Evolutionary conservation across 2,888 invertebrate species (phyloP).

Genomic region (Byasa hedistus): DNA sequence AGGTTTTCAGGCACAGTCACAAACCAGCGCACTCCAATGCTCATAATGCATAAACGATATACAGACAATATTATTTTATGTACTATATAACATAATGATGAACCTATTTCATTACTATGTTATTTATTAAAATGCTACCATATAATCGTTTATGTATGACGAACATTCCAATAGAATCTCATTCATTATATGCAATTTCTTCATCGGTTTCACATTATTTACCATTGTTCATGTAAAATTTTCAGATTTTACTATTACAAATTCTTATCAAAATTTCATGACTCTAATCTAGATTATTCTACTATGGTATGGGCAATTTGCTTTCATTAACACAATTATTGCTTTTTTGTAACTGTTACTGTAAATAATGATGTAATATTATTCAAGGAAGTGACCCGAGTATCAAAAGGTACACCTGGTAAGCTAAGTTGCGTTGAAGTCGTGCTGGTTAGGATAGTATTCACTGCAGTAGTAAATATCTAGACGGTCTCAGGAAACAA

Average conservation of each 20-base stretch:
- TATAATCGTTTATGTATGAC: slow-evolving; percentile 58
- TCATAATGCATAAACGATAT: slow-evolving; percentile 63
- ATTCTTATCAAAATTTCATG: slow-evolving; percentile 32
- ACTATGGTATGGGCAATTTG: slow-evolving; percentile 42
- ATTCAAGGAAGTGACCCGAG: not conserved
- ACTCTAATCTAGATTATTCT: slow-evolving; percentile 38
- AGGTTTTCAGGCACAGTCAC: slow-evolving; percentile 74
- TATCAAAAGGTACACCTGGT: too few species aligned
- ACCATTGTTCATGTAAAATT: slow-evolving; percentile 49
- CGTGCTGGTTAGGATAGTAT: too few species aligned
- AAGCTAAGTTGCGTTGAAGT: too few species aligned
- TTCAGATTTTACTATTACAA: slow-evolving; percentile 36
- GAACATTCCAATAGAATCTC: slow-evolving; percentile 59
- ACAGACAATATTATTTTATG: slow-evolving; percentile 14
- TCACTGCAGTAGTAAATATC: too few species aligned
- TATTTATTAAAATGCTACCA: slow-evolving; percentile 2
- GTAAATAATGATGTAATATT: not conserved
- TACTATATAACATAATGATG: not conserved
- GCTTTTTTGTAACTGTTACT: not conserved
- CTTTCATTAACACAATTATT: not conserved
- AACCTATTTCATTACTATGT: slow-evolving; percentile 4
- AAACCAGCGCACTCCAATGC: slow-evolving; percentile 75
- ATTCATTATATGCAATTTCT: slow-evolving; percentile 57
- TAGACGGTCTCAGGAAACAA: too few species aligned
- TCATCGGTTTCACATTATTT: slow-evolving; percentile 57